Base-by-base conservation (phyloP, 2,797 vertebrate genomes). In the Salmo trutta region DNA sequence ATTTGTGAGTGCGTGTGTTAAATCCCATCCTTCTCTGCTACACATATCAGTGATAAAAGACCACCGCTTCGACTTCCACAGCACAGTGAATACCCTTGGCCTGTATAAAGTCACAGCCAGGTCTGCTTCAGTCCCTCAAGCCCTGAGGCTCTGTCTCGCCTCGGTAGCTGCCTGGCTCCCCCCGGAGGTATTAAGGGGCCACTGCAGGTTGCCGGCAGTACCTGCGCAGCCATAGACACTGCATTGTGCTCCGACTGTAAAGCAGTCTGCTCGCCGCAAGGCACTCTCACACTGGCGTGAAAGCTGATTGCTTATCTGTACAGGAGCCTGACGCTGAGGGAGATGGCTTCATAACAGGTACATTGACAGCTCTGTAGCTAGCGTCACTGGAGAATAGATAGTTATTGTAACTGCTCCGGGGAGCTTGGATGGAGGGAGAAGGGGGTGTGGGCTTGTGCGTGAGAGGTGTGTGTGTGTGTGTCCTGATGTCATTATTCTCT, bases 121-220 rank as follows among this genome's bases (percentile, higher is more conserved):
- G 17, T 16, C 14, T 10, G 36, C 15, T 29, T 10, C 33, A 64
- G 71, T 66, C 29, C 73, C 79, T 73, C 51, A 2, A 75, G 69
- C 6, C 54, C 77, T 68, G 80, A 79, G 64, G 75, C 73, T 41
- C 27, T 21, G 19, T 31, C 31, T 65, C 21, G 78, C 75, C 80
- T 75, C 16, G n/a, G 6, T 79, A 81, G 90, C 77, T 47, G 41
- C 10, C 41, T 91, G 87, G 90, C 95, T 87, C 96, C 96, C 91
- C 87, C 95, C 83, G 15, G 93, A 95, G 97, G 94, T 78, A 0
- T 12, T 72, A 47, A 14, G 0, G 31, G 67, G 91, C 75, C 88
- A 95, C 78, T 93, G 89, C 96, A 94, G 24, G 16, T 67, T 75
- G 27, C n/a, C 72, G 80, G 79, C 78, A 81, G 82, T 71, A 90